A percentile compares a stretch with the other conserved stretches of the same genome.
Conservation (phyloP, 2,797 vertebrate species). For the Poecilia picta region DNA sequence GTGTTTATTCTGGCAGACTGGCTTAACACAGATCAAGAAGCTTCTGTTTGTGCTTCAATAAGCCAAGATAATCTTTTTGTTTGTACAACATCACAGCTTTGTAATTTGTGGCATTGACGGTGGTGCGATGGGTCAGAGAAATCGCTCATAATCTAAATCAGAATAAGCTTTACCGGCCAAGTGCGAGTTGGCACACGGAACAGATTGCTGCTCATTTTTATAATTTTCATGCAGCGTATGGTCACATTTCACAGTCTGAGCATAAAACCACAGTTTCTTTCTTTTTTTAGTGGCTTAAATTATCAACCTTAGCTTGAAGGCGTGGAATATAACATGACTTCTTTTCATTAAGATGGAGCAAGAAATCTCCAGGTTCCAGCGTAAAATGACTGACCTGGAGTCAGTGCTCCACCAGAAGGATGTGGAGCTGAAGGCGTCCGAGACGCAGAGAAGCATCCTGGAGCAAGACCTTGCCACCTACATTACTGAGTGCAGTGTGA, state of each 20-base stretch:
- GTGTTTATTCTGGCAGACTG: constrained; percentile 43
- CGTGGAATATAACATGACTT: background rate
- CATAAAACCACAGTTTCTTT: background rate
- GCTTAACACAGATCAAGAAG: constrained; percentile 43
- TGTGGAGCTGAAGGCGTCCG: constrained; percentile 98
- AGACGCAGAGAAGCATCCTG: constrained; percentile 96
- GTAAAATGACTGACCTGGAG: constrained; percentile 99
- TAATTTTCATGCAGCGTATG: background rate
- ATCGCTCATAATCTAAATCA: constrained; percentile 17
- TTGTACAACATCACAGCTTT: constrained; percentile 22
- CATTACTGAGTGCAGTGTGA: constrained; percentile 99
- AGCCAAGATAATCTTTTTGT: constrained; percentile 46
- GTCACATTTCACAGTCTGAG: background rate
- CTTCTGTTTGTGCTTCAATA: constrained; percentile 49
- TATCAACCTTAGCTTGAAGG: constrained; percentile 4
- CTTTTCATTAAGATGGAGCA: constrained; percentile 90
- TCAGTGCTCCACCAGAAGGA: constrained; percentile 99
- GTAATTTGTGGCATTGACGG: constrained; percentile 10
- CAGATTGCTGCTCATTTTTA: background rate
- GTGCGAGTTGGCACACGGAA: background rate
- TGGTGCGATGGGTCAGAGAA: constrained; percentile 8
- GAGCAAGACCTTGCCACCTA: constrained; percentile 99
- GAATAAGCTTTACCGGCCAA: background rate
- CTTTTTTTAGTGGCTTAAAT: background rate
- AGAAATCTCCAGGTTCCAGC: constrained; percentile 98